Conservation (phyloP, 53 echinoderm and acorn worm genomes). For the Paelopatides confundens region DNA sequence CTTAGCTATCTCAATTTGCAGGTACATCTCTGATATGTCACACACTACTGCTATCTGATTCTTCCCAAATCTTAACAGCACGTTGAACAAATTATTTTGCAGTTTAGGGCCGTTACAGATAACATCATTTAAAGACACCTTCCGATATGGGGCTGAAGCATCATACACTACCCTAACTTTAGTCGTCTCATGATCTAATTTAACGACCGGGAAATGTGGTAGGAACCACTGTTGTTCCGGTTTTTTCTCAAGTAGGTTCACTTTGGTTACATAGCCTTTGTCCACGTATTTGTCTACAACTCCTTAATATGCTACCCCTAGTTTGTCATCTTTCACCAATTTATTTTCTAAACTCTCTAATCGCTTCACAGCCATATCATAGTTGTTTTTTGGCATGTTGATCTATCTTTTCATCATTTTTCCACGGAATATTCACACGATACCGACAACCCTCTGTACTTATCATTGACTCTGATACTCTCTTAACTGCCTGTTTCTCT, state of each 20-base stretch:
- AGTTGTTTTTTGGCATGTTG: neutral
- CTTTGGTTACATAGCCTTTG: constrained; percentile 22
- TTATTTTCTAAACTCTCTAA: constrained; percentile 26
- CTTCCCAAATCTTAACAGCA: constrained; percentile 32
- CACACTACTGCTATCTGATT: neutral
- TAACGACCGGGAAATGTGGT: neutral
- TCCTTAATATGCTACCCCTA: neutral
- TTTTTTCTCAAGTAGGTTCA: neutral
- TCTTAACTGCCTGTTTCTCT: neutral
- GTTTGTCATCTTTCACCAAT: constrained; percentile 1
- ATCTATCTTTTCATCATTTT: neutral
- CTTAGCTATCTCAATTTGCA: constrained; percentile 17
- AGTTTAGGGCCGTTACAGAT: neutral
- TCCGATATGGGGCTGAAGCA: neutral
- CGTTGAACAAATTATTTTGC: constrained; percentile 33
- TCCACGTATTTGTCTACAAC: constrained; percentile 10
- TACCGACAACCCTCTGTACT: constrained; percentile 40
- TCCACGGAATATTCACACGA: constrained; percentile 2
- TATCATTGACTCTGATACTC: constrained; percentile 32
- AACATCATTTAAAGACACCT: neutral
- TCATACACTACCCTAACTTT: neutral
- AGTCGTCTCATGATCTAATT: neutral
- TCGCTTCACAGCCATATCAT: constrained; percentile 37
- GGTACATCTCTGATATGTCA: constrained; percentile 48
- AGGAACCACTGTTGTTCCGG: neutral